phyloP scores from a whole-genome alignment of 2,113 vertebrate species.

The Nothobranchius furzeri region DNA sequence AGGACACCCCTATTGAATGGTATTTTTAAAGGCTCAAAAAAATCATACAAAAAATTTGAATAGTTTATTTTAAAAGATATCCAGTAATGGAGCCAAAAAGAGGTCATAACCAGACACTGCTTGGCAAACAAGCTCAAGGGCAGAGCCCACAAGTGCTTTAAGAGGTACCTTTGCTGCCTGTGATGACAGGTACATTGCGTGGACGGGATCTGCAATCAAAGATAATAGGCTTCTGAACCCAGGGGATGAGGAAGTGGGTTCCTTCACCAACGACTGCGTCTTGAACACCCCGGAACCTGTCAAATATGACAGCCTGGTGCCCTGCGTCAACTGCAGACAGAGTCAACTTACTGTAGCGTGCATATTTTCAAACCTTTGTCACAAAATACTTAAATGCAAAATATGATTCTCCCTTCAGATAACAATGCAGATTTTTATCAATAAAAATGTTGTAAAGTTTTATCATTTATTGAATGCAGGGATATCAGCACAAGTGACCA shows the following conservation, averaged over 20 bases:
- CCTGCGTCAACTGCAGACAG: conserved; percentile 89
- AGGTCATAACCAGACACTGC: not conserved
- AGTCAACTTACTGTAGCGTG: not conserved
- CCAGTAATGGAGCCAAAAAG: not conserved
- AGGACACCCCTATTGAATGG: too few relatives aligned
- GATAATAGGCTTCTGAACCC: conserved; percentile 96
- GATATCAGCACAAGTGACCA: too few relatives aligned
- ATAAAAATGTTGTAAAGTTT: too few relatives aligned
- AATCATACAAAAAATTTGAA: too few relatives aligned
- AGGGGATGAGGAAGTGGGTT: conserved; percentile 96
- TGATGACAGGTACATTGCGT: conserved; percentile 94
- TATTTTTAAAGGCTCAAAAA: too few relatives aligned
- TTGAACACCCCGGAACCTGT: conserved; percentile 91
- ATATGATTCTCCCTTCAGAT: too few relatives aligned
- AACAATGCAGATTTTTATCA: too few relatives aligned
- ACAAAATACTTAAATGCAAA: too few relatives aligned
- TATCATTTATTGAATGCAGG: too few relatives aligned
- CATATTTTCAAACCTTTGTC: too few relatives aligned
- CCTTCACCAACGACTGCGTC: conserved; percentile 89
- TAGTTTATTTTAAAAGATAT: too few relatives aligned
- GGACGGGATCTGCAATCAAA: conserved; percentile 97
- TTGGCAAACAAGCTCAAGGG: too few relatives aligned
- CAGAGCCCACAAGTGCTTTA: not conserved
- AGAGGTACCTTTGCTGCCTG: conserved; percentile 93
- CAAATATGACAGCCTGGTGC: conserved; percentile 94